Conservation (phyloP, 2,888 invertebrate species). For the Orchestes rusci region DNA sequence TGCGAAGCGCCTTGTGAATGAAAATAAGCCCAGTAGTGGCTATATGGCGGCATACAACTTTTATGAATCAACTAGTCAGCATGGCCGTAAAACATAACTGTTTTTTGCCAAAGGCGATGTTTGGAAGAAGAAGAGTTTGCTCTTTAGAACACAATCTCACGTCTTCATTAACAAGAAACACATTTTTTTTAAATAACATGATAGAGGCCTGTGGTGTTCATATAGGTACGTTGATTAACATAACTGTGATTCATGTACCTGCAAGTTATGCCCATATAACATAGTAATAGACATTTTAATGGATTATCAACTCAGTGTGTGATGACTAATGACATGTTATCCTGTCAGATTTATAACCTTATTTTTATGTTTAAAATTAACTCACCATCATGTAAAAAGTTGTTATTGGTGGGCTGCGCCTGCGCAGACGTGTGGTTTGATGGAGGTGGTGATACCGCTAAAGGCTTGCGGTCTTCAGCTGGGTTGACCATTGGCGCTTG, state of each 20-base stretch:
- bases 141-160: too few relatives aligned
- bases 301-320: too few relatives aligned
- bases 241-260: constrained; percentile 15
- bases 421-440: constrained; percentile 40
- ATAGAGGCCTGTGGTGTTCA: constrained; percentile 13
- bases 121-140: too few relatives aligned
- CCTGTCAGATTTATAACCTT: too few relatives aligned
- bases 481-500: constrained; percentile 39
- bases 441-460: constrained; percentile 37
- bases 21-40: constrained; percentile 19
- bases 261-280: too few relatives aligned
- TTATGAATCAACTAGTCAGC: constrained; percentile 20
- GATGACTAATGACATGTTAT: too few relatives aligned
- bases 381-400: constrained; percentile 54
- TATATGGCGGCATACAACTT: constrained; percentile 5
- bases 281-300: too few relatives aligned
- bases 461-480: constrained; percentile 42
- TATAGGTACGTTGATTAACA: constrained; percentile 14
- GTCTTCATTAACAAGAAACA: constrained; percentile 11
- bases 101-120: too few relatives aligned
- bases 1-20: constrained; percentile 19
- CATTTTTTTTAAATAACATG: constrained; percentile 15
- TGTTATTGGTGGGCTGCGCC: constrained; percentile 34
- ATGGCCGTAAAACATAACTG: constrained; percentile 8
- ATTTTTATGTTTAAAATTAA: too few relatives aligned